Evolutionary conservation across 2,888 invertebrate genomes (phyloP).

Genomic region (Anodontia alba): DNA sequence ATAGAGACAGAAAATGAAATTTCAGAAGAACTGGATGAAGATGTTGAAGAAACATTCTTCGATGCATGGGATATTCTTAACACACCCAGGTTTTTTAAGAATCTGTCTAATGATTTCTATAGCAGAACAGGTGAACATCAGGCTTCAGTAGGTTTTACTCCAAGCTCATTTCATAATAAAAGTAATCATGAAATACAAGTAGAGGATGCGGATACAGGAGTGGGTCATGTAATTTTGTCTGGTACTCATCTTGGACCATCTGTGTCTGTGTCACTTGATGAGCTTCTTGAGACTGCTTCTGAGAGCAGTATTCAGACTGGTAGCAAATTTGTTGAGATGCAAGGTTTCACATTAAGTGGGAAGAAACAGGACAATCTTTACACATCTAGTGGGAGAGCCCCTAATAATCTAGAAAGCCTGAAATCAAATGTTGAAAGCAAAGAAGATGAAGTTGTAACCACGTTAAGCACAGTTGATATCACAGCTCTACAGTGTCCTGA

Average conservation of each 20-base stretch:
- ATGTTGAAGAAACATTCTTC: background rate
- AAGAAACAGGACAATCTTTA: background rate
- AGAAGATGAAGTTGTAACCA: conserved; percentile 27
- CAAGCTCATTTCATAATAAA: background rate
- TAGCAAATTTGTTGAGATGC: background rate
- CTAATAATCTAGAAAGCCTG: background rate
- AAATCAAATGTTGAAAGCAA: background rate
- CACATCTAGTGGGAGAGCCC: background rate
- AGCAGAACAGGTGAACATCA: background rate
- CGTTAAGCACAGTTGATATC: conserved; percentile 37
- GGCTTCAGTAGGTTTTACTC: background rate
- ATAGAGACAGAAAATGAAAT: background rate
- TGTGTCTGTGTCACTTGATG: conserved; percentile 6
- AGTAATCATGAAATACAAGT: conserved; percentile 4
- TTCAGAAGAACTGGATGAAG: background rate
- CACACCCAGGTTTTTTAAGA: background rate
- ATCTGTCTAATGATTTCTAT: background rate
- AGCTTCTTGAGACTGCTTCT: background rate
- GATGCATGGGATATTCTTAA: background rate
- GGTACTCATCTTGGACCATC: background rate
- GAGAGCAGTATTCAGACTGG: background rate
- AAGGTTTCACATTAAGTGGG: background rate
- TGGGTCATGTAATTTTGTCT: background rate
- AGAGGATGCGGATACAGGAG: background rate
- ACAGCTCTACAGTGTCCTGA: conserved; percentile 3